These are phyloP conservation scores for Mobula birostris DNA, from an alignment of 2,113 vertebrate species.

Conservation along the genomic window DNA sequence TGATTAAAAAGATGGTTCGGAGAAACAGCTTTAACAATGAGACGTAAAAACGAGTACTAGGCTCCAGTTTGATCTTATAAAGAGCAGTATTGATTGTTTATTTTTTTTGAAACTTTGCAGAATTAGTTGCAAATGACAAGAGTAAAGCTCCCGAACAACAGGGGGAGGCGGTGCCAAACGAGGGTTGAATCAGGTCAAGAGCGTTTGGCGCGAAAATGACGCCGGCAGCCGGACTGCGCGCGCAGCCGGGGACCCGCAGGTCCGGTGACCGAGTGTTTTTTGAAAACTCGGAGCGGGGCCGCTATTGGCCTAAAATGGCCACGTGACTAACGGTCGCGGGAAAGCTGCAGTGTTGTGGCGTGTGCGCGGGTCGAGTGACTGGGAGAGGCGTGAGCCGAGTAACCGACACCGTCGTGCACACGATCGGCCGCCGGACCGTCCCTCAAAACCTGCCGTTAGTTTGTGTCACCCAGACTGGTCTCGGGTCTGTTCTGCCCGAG, in stretches of 20 bases:
- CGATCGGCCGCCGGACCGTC: too few species aligned
- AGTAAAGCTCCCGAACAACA: not conserved
- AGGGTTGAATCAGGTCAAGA: not conserved
- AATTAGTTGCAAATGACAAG: not conserved
- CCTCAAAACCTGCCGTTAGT: slow-evolving; percentile 28
- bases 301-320: slow-evolving; percentile 60
- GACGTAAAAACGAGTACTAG: not conserved
- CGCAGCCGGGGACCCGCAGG: not conserved
- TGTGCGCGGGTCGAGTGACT: not conserved
- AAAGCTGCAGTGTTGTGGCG: slow-evolving; percentile 59
- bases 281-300: slow-evolving; percentile 62
- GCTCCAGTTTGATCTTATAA: not conserved
- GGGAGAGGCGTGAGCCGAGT: not conserved
- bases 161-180: not conserved
- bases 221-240: not conserved
- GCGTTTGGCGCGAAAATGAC: slow-evolving; percentile 68
- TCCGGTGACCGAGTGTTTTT: slow-evolving; percentile 44
- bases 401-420: not conserved
- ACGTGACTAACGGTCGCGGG: slow-evolving; percentile 91
- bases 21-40: not conserved
- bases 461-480: slow-evolving; percentile 19
- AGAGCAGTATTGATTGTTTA: not conserved
- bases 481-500: not conserved
- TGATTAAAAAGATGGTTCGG: not conserved
- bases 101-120: not conserved